Conservation (phyloP, 2,888 invertebrate genomes). For the Craniophora ligustri region DNA sequence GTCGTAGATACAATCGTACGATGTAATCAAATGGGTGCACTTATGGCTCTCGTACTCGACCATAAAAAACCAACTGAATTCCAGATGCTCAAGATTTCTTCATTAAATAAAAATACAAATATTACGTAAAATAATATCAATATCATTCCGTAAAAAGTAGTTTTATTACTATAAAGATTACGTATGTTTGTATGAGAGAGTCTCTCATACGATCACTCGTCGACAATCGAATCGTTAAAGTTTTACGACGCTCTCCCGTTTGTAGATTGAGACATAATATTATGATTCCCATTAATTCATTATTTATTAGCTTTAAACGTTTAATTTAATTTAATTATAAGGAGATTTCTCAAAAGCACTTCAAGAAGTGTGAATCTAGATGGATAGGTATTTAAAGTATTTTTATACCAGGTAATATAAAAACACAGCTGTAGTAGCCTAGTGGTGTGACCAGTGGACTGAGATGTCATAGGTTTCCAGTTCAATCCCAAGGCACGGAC, state of each 20-base stretch:
- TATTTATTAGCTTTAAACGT: slow-evolving; percentile 7
- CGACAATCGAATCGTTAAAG: slow-evolving; percentile 22
- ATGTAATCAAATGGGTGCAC: neutral
- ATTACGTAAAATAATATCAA: too few species aligned
- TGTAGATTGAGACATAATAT: slow-evolving; percentile 9
- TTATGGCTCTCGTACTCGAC: neutral
- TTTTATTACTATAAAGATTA: too few species aligned
- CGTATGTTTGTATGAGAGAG: neutral
- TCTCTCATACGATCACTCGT: slow-evolving; percentile 1
- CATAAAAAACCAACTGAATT: neutral
- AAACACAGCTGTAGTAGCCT: too few species aligned
- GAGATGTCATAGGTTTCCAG: too few species aligned
- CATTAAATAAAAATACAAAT: too few species aligned
- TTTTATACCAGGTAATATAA: too few species aligned
- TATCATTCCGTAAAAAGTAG: too few species aligned
- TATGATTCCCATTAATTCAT: slow-evolving; percentile 4
- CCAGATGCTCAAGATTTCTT: neutral
- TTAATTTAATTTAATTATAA: slow-evolving; percentile 1
- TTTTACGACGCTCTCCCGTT: slow-evolving; percentile 19
- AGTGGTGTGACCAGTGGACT: too few species aligned
- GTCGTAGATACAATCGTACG: neutral
- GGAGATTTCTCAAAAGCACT: too few species aligned
- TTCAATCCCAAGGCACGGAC: too few species aligned
- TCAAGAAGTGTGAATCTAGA: too few species aligned
- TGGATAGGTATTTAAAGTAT: too few species aligned